These are phyloP conservation scores for Serilophus lunatus DNA, from an alignment of 2,113 vertebrate genomes.

Conservation along the genomic window DNA sequence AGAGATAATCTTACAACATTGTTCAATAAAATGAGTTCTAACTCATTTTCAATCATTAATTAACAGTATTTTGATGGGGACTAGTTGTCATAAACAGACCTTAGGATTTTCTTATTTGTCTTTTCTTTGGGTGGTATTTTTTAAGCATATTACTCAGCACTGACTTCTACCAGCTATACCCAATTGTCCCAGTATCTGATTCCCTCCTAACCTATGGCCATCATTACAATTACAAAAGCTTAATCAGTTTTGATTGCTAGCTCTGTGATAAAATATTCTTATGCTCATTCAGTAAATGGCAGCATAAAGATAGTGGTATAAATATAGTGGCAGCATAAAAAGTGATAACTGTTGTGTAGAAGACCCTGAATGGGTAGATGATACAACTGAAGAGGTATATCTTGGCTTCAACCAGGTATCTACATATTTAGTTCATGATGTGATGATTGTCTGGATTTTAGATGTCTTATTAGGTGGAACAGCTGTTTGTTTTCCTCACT, in stretches of 20 bases:
- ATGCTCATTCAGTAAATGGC: not conserved
- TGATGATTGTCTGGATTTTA: not conserved
- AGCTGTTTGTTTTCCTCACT: not conserved
- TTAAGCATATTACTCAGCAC: not conserved
- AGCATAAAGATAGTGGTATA: not conserved
- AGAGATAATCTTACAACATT: not conserved
- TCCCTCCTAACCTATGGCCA: not conserved
- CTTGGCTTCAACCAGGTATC: not conserved
- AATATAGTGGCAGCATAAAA: not conserved
- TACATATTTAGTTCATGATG: not conserved
- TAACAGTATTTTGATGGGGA: not conserved
- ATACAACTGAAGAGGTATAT: not conserved
- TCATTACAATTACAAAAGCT: not conserved
- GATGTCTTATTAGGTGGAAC: not conserved
- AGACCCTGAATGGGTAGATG: not conserved
- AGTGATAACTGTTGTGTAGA: not conserved
- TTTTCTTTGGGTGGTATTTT: not conserved
- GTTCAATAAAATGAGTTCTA: not conserved
- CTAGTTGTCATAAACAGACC: not conserved
- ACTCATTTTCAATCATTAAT: not conserved
- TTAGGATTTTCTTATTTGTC: not conserved
- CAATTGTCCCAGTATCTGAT: not conserved
- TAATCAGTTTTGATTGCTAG: not conserved
- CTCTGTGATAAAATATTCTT: not conserved
- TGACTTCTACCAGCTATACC: not conserved